A percentile compares a stretch with the other conserved stretches of the same genome.
Evolutionary conservation across 2,797 vertebrate species (phyloP).

Genomic region (Poeciliopsis presidionis): DNA sequence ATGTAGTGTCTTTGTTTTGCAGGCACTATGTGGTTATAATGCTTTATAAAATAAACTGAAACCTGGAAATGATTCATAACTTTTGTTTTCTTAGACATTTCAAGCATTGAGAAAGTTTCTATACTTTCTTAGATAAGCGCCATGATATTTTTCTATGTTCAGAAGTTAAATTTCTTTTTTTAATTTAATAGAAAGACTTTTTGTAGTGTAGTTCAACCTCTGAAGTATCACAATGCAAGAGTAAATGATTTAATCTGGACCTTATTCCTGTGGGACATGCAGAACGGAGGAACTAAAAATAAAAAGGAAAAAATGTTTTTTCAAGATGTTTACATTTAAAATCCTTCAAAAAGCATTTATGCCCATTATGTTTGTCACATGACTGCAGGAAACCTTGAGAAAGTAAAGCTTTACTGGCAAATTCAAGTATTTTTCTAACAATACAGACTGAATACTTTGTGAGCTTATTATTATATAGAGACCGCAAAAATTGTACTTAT

Average conservation of each 20-base stretch:
- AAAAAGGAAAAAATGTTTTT: conserved; percentile 6
- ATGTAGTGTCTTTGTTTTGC: not conserved
- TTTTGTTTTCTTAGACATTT: not conserved
- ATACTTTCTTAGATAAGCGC: not conserved
- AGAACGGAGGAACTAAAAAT: conserved; percentile 49
- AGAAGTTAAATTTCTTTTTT: conserved; percentile 1
- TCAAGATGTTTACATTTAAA: conserved; percentile 19
- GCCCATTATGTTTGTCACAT: not conserved
- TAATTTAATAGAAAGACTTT: conserved; percentile 8
- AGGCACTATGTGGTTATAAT: not conserved
- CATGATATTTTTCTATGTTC: not conserved
- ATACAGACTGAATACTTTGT: not conserved
- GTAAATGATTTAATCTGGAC: conserved; percentile 71
- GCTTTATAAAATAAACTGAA: not conserved
- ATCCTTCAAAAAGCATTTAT: not conserved
- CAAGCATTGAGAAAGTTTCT: not conserved
- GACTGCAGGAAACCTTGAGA: not conserved
- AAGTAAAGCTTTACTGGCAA: not conserved
- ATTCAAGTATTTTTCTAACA: no score
- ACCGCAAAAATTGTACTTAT: no score
- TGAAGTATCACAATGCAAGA: conserved; percentile 65
- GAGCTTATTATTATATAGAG: not conserved
- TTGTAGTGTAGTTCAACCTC: conserved; percentile 26
- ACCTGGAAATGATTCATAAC: not conserved
- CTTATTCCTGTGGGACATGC: conserved; percentile 67